Percentiles rank a stretch among this genome's conserved stretches.
Evolutionary conservation across 2,113 vertebrate species (phyloP).

Genomic region (Leptocoma aspasia): DNA sequence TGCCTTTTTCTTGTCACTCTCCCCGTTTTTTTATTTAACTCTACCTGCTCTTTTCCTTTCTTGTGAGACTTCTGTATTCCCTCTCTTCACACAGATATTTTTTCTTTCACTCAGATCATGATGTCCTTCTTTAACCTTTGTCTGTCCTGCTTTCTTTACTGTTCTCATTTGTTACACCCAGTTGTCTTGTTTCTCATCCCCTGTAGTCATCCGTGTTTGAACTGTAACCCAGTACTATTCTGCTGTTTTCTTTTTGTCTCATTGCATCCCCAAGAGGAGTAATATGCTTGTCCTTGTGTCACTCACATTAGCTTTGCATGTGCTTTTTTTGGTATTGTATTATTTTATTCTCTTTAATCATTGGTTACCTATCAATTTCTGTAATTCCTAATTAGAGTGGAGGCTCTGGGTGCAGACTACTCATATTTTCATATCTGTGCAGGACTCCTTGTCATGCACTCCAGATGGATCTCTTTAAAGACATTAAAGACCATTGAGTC

Average conservation of each 20-base stretch:
- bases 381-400: background rate
- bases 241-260: background rate
- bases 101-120: background rate
- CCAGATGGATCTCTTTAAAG: background rate
- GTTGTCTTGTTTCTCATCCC: background rate
- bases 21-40: background rate
- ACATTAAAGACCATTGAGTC: background rate
- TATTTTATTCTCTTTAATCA: background rate
- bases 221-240: background rate
- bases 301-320: background rate
- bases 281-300: background rate
- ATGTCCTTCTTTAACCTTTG: background rate
- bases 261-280: background rate
- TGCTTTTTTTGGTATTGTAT: background rate
- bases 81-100: background rate
- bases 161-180: background rate
- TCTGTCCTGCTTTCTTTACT: background rate
- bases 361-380: background rate
- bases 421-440: background rate
- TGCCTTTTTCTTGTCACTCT: background rate
- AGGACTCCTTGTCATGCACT: background rate
- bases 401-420: background rate
- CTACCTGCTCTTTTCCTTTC: background rate
- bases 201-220: accelerated
- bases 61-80: background rate